Percentiles rank a stretch among this genome's conserved stretches.
These are phyloP conservation scores for Clivina fossor DNA, from an alignment of 2,888 invertebrate species.

Conservation along the genomic window DNA sequence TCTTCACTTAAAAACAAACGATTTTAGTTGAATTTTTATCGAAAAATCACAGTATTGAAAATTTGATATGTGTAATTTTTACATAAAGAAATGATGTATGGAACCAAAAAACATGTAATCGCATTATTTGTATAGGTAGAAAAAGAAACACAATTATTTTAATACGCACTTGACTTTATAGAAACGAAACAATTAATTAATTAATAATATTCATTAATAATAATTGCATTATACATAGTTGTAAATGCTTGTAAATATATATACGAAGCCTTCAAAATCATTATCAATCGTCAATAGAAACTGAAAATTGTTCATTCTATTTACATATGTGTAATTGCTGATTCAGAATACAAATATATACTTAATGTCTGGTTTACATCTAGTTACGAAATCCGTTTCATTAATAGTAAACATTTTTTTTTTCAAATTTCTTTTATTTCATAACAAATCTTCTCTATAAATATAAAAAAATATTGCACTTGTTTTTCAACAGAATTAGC, in stretches of 20 bases:
- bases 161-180: slow-evolving; percentile 34
- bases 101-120: too few species aligned
- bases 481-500: too few species aligned
- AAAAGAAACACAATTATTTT: slow-evolving; percentile 21
- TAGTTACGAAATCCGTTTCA: neutral
- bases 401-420: neutral
- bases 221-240: slow-evolving; percentile 32
- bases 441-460: neutral
- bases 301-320: slow-evolving; percentile 25
- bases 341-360: slow-evolving; percentile 26
- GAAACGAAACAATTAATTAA: too few species aligned
- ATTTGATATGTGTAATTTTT: too few species aligned
- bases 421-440: neutral
- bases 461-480: neutral
- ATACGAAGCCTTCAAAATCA: slow-evolving; percentile 24
- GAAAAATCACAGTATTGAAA: too few species aligned
- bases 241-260: slow-evolving; percentile 31
- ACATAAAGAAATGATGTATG: too few species aligned
- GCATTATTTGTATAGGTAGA: too few species aligned
- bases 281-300: slow-evolving; percentile 29
- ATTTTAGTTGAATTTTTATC: too few species aligned
- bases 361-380: slow-evolving; percentile 1
- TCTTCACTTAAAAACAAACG: too few species aligned
- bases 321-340: slow-evolving; percentile 22
- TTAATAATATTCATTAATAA: slow-evolving; percentile 16